Percentiles rank a stretch among this genome's conserved stretches.
These are phyloP conservation scores for Tenthredo distinguenda DNA, from an alignment of 2,888 invertebrate species.

Conservation along the genomic window DNA sequence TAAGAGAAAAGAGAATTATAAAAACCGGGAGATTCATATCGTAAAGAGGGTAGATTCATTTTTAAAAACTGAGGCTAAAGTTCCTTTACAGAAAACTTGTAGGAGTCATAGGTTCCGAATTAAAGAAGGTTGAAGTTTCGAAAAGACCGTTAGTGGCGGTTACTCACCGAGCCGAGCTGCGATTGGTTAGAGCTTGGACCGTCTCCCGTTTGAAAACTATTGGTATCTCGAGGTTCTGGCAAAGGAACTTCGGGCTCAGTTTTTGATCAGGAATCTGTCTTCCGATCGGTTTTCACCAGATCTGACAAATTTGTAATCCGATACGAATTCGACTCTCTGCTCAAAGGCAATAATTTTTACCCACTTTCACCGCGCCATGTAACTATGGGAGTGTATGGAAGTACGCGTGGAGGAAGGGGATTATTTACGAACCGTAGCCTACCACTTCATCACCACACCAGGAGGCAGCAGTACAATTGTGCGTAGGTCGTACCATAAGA, in stretches of 20 bases:
- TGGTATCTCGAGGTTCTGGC: background rate
- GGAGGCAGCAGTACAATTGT: slow-evolving; percentile 11
- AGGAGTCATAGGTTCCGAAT: background rate
- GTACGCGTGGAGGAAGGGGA: background rate
- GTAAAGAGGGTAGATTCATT: background rate
- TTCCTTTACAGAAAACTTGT: background rate
- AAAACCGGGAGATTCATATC: background rate
- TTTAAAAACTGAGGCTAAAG: background rate
- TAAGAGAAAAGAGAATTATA: background rate
- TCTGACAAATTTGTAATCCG: background rate
- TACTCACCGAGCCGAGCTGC: background rate
- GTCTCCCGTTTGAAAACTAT: background rate
- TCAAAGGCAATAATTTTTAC: background rate
- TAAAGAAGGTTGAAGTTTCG: background rate
- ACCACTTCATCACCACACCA: slow-evolving; percentile 17
- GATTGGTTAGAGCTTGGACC: background rate
- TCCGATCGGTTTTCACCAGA: background rate
- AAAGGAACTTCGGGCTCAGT: background rate
- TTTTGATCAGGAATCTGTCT: background rate
- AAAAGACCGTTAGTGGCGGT: background rate
- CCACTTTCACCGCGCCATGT: slow-evolving; percentile 1
- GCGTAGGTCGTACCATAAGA: slow-evolving; percentile 60
- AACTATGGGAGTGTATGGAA: background rate
- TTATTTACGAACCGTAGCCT: slow-evolving; percentile 12
- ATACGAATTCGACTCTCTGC: background rate